Evolutionary conservation across 2,113 vertebrate species (phyloP), one percentile per base, ranked within the genome.

Genomic region (Leucosticte australis): DNA sequence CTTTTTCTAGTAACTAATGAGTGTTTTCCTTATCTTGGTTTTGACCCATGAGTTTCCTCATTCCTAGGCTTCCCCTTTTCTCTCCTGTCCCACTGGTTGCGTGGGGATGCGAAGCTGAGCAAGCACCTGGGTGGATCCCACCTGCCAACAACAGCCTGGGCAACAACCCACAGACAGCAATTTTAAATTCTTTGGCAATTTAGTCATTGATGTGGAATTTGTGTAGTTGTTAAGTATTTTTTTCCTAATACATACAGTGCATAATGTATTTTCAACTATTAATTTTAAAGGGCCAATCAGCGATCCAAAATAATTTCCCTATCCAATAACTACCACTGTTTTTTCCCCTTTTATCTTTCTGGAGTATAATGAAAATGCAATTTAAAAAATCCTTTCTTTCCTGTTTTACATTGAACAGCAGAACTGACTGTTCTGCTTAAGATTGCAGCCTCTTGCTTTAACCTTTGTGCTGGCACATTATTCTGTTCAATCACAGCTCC

Each of bases 141-240:
- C 17, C 31, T 86, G 28, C 11, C 46, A 42, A 7, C 26, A 62
- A 27, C 8, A 46, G 26, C 7, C 56, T 82, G 9, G 22, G 23
- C 33, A 87, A 41, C 22, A 59, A n/a, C 23, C 6, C 5, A 5
- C n/a, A 52, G 23, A 37, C 0, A 56, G 6, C 0, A 59, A 14
- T 53, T 89, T 63, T 37, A 16, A 91, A 70, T 5, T 79, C 7
- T 68, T 55, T 20, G 5, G 6, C 7, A 31, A 75, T 93, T 89
- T 85, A 55, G 17, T 44, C 27, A 76, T 26, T 64, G 44, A 59
- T 21, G 5, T 20, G 31, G 79, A 87, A 68, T 56, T 27, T 0
- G 0, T 56, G 20, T 8, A 52, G 35, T 7, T 24, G 4, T 55
- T 67, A 30, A 23, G 19, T 46, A 39, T 9, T 74, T 87, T 83